Conservation (phyloP, 2,113 vertebrate species). For the Dicentrarchus labrax region DNA sequence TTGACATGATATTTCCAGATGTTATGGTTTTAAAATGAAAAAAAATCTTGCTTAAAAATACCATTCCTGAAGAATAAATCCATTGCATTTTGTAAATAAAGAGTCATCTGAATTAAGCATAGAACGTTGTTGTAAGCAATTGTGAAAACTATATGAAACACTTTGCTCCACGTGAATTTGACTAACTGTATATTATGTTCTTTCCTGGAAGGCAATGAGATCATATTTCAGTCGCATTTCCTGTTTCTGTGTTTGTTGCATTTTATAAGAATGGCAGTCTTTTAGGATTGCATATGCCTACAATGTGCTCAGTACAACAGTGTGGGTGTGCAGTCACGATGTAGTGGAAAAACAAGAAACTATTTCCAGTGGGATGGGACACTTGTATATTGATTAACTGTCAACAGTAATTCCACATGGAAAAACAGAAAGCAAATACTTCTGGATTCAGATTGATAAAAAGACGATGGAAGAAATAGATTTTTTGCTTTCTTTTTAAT, state of each 20-base stretch:
- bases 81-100: neutral
- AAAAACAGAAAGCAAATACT: slow-evolving; percentile 1
- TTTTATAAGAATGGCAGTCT: neutral
- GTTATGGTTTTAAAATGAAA: too few relatives aligned
- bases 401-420: slow-evolving; percentile 14
- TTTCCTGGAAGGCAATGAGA: neutral
- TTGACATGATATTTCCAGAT: too few relatives aligned
- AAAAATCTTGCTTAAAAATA: neutral
- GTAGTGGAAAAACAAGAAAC: slow-evolving; percentile 13
- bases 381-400: slow-evolving; percentile 29
- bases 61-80: neutral
- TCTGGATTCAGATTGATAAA: slow-evolving; percentile 13
- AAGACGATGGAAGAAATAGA: neutral
- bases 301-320: neutral
- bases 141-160: neutral
- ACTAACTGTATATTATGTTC: neutral
- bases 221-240: neutral
- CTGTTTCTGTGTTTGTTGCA: neutral
- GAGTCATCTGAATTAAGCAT: neutral
- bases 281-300: neutral
- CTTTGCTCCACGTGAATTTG: neutral
- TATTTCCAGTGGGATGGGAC: neutral
- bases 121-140: neutral
- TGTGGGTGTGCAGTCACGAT: neutral
- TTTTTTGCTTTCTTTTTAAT: too few relatives aligned